Conservation (phyloP, 2,797 vertebrate genomes). For the Artibeus lituratus region DNA sequence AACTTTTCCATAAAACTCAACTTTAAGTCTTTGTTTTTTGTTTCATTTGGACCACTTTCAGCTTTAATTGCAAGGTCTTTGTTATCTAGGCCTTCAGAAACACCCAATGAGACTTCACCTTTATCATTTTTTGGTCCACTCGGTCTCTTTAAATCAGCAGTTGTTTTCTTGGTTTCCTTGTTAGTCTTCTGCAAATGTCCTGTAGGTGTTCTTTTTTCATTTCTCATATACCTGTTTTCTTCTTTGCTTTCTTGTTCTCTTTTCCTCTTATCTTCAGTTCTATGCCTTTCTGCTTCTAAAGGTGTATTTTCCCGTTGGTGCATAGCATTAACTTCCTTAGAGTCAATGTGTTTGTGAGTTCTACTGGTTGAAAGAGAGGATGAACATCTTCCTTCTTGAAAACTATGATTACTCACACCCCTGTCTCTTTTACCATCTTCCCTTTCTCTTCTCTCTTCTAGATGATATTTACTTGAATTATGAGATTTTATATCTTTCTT, state of each 20-base stretch:
- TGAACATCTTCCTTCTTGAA: slow-evolving; percentile 74
- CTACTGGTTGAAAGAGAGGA: slow-evolving; percentile 76
- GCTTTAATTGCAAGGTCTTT: slow-evolving; percentile 50
- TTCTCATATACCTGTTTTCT: slow-evolving; percentile 75
- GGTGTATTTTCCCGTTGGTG: slow-evolving; percentile 79
- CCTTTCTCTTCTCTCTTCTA: slow-evolving; percentile 78
- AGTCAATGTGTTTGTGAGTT: slow-evolving; percentile 75
- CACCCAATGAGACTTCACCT: slow-evolving; percentile 49
- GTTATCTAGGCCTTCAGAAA: slow-evolving; percentile 22
- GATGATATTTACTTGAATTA: slow-evolving; percentile 72
- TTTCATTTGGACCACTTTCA: slow-evolving; percentile 50
- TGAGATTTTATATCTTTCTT: slow-evolving; percentile 77
- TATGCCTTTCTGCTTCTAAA: slow-evolving; percentile 84
- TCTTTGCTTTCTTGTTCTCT: slow-evolving; percentile 82
- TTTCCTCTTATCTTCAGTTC: slow-evolving; percentile 82
- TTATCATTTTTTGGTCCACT: slow-evolving; percentile 59
- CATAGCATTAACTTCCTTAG: slow-evolving; percentile 70
- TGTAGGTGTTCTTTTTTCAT: slow-evolving; percentile 74
- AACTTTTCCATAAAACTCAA: slow-evolving; percentile 97
- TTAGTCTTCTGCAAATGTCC: slow-evolving; percentile 65
- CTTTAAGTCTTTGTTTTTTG: slow-evolving; percentile 90
- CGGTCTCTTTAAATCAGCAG: slow-evolving; percentile 61
- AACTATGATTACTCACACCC: slow-evolving; percentile 67
- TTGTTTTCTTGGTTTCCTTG: slow-evolving; percentile 68
- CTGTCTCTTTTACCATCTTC: slow-evolving; percentile 79